Evolutionary conservation across 2,888 invertebrate genomes (phyloP).

Genomic region (Cyclophora punctaria): DNA sequence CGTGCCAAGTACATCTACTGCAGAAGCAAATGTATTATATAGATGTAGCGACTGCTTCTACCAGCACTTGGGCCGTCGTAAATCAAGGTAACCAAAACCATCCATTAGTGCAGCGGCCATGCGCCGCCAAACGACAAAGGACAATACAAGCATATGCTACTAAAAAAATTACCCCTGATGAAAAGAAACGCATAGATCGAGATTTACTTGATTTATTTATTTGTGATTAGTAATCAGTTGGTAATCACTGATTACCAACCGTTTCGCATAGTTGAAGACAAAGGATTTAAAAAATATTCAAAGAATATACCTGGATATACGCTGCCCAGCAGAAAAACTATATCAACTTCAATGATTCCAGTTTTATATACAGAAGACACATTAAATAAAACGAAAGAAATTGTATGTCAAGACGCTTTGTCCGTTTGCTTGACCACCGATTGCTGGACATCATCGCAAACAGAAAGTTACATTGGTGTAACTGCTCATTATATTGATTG

Average conservation of each 20-base stretch:
- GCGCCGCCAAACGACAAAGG: background rate
- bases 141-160: background rate
- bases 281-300: constrained; percentile 5
- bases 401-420: constrained; percentile 3
- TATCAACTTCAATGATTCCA: constrained; percentile 6
- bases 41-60: constrained; percentile 1
- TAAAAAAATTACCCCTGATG: background rate
- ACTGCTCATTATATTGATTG: constrained; percentile 11
- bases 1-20: background rate
- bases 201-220: constrained; percentile 8
- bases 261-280: constrained; percentile 7
- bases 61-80: background rate
- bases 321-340: constrained; percentile 1
- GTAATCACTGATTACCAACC: constrained; percentile 6
- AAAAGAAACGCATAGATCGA: constrained; percentile 1
- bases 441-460: constrained; percentile 12
- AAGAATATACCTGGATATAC: constrained; percentile 4
- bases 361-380: constrained; percentile 5
- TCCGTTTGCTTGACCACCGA: constrained; percentile 12
- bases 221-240: too few relatives aligned
- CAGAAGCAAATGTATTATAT: background rate
- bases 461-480: constrained; percentile 13
- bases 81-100: too few relatives aligned
- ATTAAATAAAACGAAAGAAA: constrained; percentile 1
- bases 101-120: too few relatives aligned